Conservation (phyloP, 2,797 vertebrate species). For the Periophthalmus magnuspinnatus region DNA sequence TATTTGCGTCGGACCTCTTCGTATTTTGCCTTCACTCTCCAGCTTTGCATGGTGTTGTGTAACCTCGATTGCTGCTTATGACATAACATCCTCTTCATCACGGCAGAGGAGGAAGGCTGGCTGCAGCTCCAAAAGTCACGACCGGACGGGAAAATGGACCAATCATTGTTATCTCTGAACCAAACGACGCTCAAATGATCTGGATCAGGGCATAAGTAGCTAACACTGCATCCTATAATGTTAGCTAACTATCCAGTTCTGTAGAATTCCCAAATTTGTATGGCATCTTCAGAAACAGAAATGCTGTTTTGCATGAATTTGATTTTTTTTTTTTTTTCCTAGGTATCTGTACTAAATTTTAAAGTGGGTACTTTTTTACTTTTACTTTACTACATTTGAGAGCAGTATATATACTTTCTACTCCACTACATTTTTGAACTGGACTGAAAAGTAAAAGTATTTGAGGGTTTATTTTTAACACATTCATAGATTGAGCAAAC, state of each 20-base stretch:
- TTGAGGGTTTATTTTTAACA: no score
- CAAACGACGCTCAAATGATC: no score
- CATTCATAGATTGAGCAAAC: no score
- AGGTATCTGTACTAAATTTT: no score
- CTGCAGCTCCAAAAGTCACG: not conserved
- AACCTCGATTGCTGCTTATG: slow-evolving; percentile 11
- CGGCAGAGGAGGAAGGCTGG: not conserved
- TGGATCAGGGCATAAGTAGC: no score
- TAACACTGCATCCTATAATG: no score
- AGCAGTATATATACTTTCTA: no score
- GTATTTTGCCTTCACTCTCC: not conserved
- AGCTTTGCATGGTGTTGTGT: not conserved
- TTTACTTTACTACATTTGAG: no score
- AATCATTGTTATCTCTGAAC: no score
- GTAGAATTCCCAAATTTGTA: not conserved
- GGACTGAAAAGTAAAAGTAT: no score
- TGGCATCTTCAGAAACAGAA: not conserved
- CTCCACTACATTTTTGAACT: no score
- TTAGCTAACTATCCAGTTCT: not conserved
- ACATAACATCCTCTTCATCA: not conserved
- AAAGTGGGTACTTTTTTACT: no score
- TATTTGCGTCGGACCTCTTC: not conserved
- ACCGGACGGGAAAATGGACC: not conserved
- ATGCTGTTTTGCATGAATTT: not conserved
- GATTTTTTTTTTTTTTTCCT: not conserved